phyloP scores from a whole-genome alignment of 2,113 vertebrate species.

The Cercocebus atys region DNA sequence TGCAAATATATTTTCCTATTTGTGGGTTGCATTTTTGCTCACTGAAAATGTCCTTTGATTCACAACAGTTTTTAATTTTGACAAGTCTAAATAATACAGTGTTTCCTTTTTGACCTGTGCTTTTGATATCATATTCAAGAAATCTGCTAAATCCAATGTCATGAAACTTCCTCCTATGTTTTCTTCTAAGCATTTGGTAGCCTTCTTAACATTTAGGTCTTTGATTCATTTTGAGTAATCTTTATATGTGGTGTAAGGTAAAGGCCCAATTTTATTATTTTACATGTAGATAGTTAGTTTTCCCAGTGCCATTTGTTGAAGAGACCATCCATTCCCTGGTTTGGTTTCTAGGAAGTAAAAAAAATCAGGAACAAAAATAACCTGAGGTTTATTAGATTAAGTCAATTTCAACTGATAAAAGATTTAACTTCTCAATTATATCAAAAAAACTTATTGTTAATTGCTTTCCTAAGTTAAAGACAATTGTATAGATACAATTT shows the following conservation, averaged over 20 bases:
- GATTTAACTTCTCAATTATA: background rate
- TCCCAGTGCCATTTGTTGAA: background rate
- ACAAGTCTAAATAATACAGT: background rate
- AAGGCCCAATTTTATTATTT: background rate
- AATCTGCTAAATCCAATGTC: background rate
- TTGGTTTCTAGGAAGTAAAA: background rate
- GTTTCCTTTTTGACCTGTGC: background rate
- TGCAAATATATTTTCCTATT: background rate
- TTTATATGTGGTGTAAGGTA: background rate
- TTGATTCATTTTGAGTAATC: background rate
- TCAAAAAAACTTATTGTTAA: background rate
- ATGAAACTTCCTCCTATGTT: background rate
- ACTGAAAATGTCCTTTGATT: background rate
- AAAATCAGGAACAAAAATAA: background rate
- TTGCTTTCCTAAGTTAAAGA: background rate
- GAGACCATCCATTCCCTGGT: background rate
- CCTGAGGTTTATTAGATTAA: background rate
- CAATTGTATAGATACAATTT: background rate
- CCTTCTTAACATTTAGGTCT: background rate
- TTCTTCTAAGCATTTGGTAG: background rate
- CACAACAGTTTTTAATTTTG: background rate
- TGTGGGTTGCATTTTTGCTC: background rate
- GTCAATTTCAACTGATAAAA: background rate
- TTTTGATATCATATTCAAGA: background rate
- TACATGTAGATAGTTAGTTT: background rate